Evolutionary conservation across 2,888 invertebrate species (phyloP), one percentile per base, ranked within the genome.

Genomic region (Eilema depressum): DNA sequence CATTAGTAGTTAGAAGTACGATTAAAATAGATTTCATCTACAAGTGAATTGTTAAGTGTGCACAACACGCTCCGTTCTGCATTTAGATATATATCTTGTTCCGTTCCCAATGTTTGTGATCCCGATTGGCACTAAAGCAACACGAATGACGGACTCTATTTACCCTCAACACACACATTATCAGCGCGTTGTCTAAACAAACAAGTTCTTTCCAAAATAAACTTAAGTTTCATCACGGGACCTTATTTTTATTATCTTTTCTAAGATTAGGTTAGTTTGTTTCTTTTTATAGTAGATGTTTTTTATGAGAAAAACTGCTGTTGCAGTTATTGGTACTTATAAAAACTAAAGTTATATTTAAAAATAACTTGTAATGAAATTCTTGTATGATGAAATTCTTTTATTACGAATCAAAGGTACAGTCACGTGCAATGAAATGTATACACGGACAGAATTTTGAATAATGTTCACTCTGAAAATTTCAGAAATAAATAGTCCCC

Each of bases 51-150:
- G 81, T 71, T 77, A 71, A 74, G 75, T 71, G 77, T 79, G 78
- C 83, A 82, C 77, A 84, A 85, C 82, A 79, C 81, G 83, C 77
- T 76, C 73, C 78, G 81, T 63, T 86, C 86, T 83, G 75, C 82
- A 84, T 84, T 84, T 80, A 85, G 84, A 86, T 85, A 85, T 75
- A 80, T 81, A 82, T 85, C 83, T 83, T 81, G 82, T 85, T 86
- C 80, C 86, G 81, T 78, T 84, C 74, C 71, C 75, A 82, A 79
- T 82, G 76, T 79, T 80, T 78, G 78, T 82, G 80, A 81, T 84
- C 76, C 79, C 77, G 80, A 83, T 82, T 79, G 68, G 56, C 62
- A 68, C 68, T 78, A 80, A 78, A 75, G 69, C 71, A 79, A 76
- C 71, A 78, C 73, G 76, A 70, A 74, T 74, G 71, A 75, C 71